Evolutionary conservation across 2,113 vertebrate species (phyloP).

Genomic region (Anseranas semipalmata): DNA sequence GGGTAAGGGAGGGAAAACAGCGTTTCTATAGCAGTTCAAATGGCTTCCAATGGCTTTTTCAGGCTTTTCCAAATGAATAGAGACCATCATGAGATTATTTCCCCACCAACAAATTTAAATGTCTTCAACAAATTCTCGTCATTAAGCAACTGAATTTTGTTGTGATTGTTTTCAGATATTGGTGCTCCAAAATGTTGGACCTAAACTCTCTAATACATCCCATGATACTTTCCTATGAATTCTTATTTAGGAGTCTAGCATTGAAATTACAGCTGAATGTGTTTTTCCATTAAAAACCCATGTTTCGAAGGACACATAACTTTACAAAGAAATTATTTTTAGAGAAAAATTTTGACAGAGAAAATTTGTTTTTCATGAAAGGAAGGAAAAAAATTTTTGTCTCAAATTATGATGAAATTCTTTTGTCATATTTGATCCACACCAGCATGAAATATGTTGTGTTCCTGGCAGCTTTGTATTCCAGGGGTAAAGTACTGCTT

Average conservation of each 20-base stretch:
- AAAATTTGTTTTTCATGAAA: neutral
- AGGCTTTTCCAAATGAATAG: neutral
- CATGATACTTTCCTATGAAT: neutral
- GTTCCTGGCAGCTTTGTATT: neutral
- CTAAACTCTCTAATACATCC: neutral
- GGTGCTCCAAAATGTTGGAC: neutral
- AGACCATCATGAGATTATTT: neutral
- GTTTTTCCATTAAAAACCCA: neutral
- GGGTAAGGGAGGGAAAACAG: neutral
- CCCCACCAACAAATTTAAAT: neutral
- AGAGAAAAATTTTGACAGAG: neutral
- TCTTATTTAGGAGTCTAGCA: neutral
- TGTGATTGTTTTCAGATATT: neutral
- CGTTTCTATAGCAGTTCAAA: neutral
- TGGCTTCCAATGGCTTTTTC: neutral
- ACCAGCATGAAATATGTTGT: neutral
- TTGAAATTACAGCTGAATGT: neutral
- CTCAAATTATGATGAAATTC: neutral
- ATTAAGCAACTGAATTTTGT: neutral
- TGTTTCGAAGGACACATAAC: neutral
- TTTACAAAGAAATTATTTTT: neutral
- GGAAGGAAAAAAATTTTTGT: rapidly evolving
- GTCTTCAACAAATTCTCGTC: neutral
- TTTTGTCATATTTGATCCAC: neutral
- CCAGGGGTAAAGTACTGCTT: neutral